phyloP scores from a whole-genome alignment of 2,113 vertebrate species.

The Megalops atlanticus region DNA sequence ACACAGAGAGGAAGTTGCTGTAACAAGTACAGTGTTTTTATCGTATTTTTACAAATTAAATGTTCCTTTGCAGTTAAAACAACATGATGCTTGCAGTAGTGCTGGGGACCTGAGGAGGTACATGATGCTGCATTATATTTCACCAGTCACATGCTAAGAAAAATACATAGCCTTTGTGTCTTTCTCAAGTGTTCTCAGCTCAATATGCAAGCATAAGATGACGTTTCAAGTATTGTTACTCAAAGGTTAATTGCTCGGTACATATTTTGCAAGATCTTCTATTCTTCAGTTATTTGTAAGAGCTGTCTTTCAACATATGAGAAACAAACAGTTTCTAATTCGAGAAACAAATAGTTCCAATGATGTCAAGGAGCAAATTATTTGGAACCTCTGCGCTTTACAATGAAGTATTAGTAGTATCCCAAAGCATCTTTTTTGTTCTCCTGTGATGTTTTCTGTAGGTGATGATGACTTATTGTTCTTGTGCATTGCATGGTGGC shows the following conservation, averaged over 20 bases:
- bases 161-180: not conserved
- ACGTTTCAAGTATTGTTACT: slow-evolving; percentile 12
- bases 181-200: not conserved
- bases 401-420: no score
- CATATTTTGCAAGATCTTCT: slow-evolving; percentile 24
- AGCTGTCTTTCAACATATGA: slow-evolving; percentile 34
- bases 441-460: no score
- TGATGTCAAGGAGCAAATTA: not conserved
- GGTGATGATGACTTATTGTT: no score
- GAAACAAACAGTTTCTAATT: not conserved
- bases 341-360: not conserved
- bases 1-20: slow-evolving; percentile 43
- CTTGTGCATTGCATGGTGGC: no score
- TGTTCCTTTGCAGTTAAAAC: not conserved
- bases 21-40: slow-evolving; percentile 27
- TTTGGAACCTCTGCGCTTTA: no score
- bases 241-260: not conserved
- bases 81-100: not conserved
- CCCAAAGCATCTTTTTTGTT: no score
- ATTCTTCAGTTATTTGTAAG: slow-evolving; percentile 36
- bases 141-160: not conserved
- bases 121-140: not conserved
- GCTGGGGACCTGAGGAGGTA: not conserved
- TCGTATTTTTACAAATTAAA: slow-evolving; percentile 8
- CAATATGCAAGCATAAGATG: not conserved